These are phyloP conservation scores for Enteromius trimaculatus DNA, from an alignment of 2,797 vertebrate species.

Conservation along the genomic window DNA sequence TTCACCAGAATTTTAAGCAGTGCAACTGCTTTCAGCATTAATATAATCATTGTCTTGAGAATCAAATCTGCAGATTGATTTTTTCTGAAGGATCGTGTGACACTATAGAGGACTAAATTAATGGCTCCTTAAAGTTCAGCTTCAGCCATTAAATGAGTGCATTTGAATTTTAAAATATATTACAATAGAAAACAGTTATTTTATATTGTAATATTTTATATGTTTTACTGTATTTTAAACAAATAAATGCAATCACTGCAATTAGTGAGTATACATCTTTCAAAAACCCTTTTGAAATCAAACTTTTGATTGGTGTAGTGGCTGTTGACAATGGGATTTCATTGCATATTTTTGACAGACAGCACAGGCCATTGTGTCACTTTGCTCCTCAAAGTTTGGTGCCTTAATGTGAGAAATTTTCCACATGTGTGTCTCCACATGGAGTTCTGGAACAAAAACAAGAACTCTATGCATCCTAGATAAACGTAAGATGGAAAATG, in stretches of 20 bases:
- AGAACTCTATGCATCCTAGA: not conserved
- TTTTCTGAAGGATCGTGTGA: not conserved
- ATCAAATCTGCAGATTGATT: not conserved
- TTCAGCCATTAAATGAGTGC: not conserved
- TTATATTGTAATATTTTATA: not conserved
- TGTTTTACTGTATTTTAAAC: not conserved
- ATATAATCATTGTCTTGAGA: not conserved
- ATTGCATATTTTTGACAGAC: not conserved
- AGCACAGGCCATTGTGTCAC: not conserved
- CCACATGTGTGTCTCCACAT: slow-evolving; percentile 5
- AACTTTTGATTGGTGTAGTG: not conserved
- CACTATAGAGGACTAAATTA: not conserved
- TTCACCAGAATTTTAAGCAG: not conserved
- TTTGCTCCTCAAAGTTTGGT: not conserved
- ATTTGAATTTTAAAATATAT: not conserved
- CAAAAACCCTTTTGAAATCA: not conserved
- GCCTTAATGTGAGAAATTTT: slow-evolving; percentile 12
- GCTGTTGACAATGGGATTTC: not conserved
- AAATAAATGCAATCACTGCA: not conserved
- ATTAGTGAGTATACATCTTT: not conserved
- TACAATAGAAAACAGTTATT: not conserved
- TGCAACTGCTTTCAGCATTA: not conserved
- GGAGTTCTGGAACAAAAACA: not conserved
- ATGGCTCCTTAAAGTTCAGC: not conserved
- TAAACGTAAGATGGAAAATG: slow-evolving; percentile 2